These are phyloP conservation scores for Drosophila leonis DNA, from an alignment of 2,888 invertebrate species.

Conservation along the genomic window DNA sequence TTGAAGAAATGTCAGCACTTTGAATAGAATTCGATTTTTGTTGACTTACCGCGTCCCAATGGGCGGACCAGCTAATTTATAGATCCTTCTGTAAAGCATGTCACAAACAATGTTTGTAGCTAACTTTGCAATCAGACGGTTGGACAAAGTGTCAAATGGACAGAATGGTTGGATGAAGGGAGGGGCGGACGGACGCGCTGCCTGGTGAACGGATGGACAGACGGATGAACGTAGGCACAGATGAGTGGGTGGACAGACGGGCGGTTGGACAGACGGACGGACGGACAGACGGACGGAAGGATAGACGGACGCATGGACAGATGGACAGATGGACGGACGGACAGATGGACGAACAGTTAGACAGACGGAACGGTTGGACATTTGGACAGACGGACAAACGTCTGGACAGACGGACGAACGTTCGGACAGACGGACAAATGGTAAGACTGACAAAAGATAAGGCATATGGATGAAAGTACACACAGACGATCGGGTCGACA, in stretches of 20 bases:
- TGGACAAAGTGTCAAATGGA: background rate
- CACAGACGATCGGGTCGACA: no score
- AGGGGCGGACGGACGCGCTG: background rate
- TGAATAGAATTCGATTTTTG: background rate
- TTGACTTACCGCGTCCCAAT: background rate
- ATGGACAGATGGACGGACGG: background rate
- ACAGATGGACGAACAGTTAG: no score
- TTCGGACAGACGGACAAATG: background rate
- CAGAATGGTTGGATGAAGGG: background rate
- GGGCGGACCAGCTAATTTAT: background rate
- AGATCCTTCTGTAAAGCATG: no score
- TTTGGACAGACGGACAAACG: background rate
- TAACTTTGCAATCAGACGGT: background rate
- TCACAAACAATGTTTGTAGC: background rate
- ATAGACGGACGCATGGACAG: background rate
- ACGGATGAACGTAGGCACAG: no score
- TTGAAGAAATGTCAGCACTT: background rate
- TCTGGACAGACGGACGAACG: background rate
- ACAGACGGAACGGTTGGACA: rapidly evolving
- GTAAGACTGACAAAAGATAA: rapidly evolving
- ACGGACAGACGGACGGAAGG: background rate
- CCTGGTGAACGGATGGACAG: no score
- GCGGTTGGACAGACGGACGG: background rate
- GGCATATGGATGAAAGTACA: background rate
- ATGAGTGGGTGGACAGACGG: no score